These are phyloP conservation scores for Drosophila villosipedis DNA, from an alignment of 2,888 invertebrate species.

Conservation along the genomic window DNA sequence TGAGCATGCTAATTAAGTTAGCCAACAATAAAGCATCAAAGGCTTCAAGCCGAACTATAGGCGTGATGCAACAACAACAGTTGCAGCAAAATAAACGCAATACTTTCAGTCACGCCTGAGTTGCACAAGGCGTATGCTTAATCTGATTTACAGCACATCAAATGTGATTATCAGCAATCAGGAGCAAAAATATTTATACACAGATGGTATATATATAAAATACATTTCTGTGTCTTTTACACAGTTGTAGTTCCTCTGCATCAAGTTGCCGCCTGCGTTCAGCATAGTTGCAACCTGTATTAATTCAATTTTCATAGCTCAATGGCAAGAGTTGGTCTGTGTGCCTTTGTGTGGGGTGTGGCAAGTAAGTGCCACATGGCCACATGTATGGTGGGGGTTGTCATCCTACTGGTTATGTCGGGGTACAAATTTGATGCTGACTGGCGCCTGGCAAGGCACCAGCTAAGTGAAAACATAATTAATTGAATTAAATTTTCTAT, in stretches of 20 bases:
- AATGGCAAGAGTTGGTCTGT: slow-evolving; percentile 17
- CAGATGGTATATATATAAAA: neutral
- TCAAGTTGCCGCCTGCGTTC: slow-evolving; percentile 3
- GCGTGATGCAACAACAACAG: slow-evolving; percentile 5
- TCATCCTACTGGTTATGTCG: neutral
- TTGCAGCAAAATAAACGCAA: slow-evolving; percentile 30
- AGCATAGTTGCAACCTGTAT: slow-evolving; percentile 50
- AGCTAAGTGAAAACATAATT: slow-evolving; percentile 77
- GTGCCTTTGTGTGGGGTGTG: neutral
- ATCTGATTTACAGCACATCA: slow-evolving; percentile 72
- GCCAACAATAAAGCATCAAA: slow-evolving; percentile 65
- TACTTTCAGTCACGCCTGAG: slow-evolving; percentile 49
- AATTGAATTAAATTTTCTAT: slow-evolving; percentile 81
- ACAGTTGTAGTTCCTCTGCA: neutral
- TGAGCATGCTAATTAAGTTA: slow-evolving; percentile 68
- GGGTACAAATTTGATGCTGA: neutral
- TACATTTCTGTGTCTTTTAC: neutral
- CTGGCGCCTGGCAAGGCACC: slow-evolving; percentile 10
- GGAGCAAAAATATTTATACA: slow-evolving; percentile 1
- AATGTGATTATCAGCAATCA: slow-evolving; percentile 63
- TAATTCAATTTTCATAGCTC: slow-evolving; percentile 72
- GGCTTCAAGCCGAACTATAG: slow-evolving; percentile 20
- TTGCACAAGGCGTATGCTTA: slow-evolving; percentile 63
- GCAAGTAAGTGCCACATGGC: neutral
- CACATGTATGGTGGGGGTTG: neutral